These are phyloP conservation scores for Cepphus grylle DNA, from an alignment of 2,113 vertebrate genomes.

Conservation along the genomic window DNA sequence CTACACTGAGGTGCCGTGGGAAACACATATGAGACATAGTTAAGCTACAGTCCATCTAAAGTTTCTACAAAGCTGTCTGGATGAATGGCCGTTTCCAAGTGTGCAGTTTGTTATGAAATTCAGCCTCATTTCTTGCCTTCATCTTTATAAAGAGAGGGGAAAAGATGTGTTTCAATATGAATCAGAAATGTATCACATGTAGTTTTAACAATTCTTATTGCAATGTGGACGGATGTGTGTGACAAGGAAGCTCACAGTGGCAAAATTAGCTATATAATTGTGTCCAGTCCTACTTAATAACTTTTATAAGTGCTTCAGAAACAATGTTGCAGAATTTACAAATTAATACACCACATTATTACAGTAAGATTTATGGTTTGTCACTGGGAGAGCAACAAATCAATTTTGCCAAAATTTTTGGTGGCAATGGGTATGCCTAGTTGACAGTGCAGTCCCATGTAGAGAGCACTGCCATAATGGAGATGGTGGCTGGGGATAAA, in stretches of 20 bases:
- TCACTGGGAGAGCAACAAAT: accelerated
- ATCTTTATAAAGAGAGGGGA: not conserved
- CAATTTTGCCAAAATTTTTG: not conserved
- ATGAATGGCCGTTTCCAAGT: not conserved
- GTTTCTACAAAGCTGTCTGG: not conserved
- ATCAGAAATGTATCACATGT: accelerated
- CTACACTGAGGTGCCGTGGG: not conserved
- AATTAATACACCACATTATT: not conserved
- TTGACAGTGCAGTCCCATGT: not conserved
- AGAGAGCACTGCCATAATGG: not conserved
- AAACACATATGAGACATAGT: not conserved
- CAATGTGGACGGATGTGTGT: accelerated
- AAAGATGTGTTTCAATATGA: not conserved
- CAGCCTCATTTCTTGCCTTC: accelerated
- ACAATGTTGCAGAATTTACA: not conserved
- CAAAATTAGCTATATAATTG: not conserved
- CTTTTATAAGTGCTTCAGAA: not conserved
- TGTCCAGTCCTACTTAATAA: not conserved
- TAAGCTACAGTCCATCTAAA: not conserved
- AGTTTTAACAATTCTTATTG: not conserved
- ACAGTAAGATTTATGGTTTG: not conserved
- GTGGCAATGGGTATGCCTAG: not conserved
- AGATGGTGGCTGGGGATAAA: not conserved
- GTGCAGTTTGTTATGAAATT: not conserved
- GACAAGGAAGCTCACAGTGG: not conserved